Conservation (phyloP, 2,797 vertebrate genomes). For the Melanotaenia parkinsoni region DNA sequence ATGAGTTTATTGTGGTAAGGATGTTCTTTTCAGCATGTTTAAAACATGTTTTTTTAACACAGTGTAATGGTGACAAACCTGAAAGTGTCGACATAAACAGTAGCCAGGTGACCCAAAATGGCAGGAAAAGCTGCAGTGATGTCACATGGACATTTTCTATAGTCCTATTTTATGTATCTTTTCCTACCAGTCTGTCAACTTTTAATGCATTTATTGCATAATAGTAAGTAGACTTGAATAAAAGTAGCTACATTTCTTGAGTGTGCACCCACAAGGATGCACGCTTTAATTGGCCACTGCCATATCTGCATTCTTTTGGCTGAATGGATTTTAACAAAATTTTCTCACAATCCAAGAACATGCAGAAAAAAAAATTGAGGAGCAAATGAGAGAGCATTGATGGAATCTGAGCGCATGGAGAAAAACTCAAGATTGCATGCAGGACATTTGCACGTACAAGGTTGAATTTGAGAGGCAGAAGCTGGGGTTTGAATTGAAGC, state of each 20-base stretch:
- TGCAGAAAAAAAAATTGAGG: neutral
- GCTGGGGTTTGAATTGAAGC: no score
- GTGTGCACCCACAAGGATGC: no score
- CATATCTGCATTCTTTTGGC: neutral
- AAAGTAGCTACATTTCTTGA: no score
- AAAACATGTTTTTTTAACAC: no score
- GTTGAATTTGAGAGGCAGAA: neutral
- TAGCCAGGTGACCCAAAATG: no score
- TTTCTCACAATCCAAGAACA: neutral
- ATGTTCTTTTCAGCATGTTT: no score
- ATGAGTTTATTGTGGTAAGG: no score
- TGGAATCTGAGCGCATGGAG: neutral
- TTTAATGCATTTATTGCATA: neutral
- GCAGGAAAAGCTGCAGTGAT: no score
- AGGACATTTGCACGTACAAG: neutral
- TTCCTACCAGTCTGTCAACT: neutral
- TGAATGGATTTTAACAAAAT: neutral
- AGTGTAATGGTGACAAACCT: no score
- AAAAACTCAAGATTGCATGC: neutral
- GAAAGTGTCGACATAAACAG: no score
- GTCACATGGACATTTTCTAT: no score
- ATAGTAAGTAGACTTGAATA: neutral
- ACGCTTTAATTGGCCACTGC: neutral
- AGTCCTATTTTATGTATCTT: neutral
- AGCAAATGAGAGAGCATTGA: neutral